Percentiles rank a stretch among this genome's conserved stretches.
Evolutionary conservation across 23 tunicate species (phyloP).

Genomic region (Clavelina lepadiformis): DNA sequence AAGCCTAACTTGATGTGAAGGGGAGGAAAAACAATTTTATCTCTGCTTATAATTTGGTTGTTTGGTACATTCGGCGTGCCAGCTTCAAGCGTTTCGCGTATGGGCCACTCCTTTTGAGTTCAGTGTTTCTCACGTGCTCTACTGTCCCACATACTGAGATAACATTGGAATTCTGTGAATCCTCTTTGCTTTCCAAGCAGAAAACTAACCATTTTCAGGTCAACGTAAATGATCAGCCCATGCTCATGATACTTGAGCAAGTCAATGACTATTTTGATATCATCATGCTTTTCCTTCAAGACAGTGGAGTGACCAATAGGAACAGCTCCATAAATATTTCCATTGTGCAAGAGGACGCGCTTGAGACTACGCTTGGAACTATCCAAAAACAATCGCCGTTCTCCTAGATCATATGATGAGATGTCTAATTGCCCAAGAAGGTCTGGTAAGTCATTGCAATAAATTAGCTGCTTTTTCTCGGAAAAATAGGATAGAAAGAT

Average conservation of each 20-base stretch:
- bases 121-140: too few relatives aligned
- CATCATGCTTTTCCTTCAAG: constrained; percentile 16
- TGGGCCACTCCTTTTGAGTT: too few relatives aligned
- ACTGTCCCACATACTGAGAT: too few relatives aligned
- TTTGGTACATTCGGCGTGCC: too few relatives aligned
- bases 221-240: constrained; percentile 17
- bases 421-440: constrained; percentile 3
- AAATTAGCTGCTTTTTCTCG: background rate
- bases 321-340: constrained; percentile 26
- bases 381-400: constrained; percentile 11
- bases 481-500: constrained; percentile 1
- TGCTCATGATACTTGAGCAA: constrained; percentile 17
- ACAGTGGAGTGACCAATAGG: constrained; percentile 23
- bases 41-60: too few relatives aligned
- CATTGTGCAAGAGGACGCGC: constrained; percentile 26
- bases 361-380: constrained; percentile 21
- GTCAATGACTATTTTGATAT: constrained; percentile 11
- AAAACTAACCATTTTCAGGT: too few relatives aligned
- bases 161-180: too few relatives aligned
- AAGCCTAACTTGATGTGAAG: too few relatives aligned
- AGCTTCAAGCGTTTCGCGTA: too few relatives aligned
- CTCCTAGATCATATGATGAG: constrained; percentile 13
- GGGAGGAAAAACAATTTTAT: too few relatives aligned
- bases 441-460: constrained; percentile 7
- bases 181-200: too few relatives aligned